These are phyloP conservation scores for Propithecus perrieri DNA, from an alignment of 2,797 vertebrate species.

Conservation along the genomic window DNA sequence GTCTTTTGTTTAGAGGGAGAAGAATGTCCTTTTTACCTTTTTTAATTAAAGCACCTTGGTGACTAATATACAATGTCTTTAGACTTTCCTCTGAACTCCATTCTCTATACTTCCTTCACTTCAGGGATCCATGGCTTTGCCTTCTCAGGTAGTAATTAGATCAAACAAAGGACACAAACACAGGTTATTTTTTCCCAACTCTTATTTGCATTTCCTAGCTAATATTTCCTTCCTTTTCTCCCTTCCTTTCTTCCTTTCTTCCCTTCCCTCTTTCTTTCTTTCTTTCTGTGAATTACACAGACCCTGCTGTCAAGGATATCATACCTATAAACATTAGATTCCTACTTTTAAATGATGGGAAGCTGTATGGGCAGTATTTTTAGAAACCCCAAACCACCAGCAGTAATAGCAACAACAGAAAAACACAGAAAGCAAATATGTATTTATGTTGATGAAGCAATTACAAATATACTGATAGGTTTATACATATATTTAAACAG, in stretches of 20 bases:
- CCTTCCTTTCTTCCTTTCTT: background rate
- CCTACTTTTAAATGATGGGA: background rate
- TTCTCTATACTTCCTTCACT: background rate
- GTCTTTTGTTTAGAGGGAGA: constrained; percentile 66
- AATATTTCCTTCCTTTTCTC: background rate
- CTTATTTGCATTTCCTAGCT: constrained; percentile 9
- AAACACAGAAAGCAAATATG: constrained; percentile 10
- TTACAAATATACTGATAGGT: background rate
- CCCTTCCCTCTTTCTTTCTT: background rate
- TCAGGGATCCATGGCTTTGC: background rate
- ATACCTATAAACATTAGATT: background rate
- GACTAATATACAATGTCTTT: constrained; percentile 43
- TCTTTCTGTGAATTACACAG: background rate
- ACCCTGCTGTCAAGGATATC: background rate
- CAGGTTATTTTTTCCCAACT: background rate
- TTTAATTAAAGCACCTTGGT: constrained; percentile 71
- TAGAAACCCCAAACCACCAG: background rate
- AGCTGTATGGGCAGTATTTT: background rate
- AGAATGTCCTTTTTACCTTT: constrained; percentile 65
- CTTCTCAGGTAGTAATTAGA: constrained; percentile 29
- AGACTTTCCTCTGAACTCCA: constrained; percentile 4
- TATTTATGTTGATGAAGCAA: constrained; percentile 36
- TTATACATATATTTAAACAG: background rate
- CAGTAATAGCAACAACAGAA: background rate
- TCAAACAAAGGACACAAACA: background rate